phyloP scores from a whole-genome alignment of 2,797 vertebrate species.

The Phrynocephalus guinanensis region DNA sequence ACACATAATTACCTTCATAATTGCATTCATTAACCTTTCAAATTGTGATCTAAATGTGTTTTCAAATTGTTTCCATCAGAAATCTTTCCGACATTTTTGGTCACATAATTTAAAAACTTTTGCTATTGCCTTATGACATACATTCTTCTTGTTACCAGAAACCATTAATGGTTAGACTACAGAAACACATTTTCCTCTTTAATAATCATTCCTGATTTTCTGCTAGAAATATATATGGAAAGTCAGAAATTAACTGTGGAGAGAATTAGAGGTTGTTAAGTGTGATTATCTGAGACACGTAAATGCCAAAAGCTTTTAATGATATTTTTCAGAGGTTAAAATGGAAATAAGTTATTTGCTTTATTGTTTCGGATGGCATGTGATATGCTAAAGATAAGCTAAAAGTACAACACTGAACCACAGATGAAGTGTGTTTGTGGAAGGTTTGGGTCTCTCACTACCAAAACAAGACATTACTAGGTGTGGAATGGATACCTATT shows the following conservation, averaged over 20 bases:
- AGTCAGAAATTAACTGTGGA: conserved; percentile 78
- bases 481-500: conserved; percentile 36
- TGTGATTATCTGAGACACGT: conserved; percentile 75
- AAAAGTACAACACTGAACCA: conserved; percentile 62
- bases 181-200: conserved; percentile 66
- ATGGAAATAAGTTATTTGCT: conserved; percentile 82
- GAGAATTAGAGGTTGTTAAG: conserved; percentile 78
- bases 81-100: conserved; percentile 63
- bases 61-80: conserved; percentile 64
- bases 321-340: conserved; percentile 81
- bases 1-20: conserved; percentile 7
- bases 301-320: conserved; percentile 82
- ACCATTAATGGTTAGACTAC: conserved; percentile 64
- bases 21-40: neutral
- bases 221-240: conserved; percentile 73
- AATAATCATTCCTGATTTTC: conserved; percentile 76
- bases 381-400: conserved; percentile 66
- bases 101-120: conserved; percentile 53
- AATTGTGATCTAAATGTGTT: conserved; percentile 3
- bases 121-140: conserved; percentile 65
- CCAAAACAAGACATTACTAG: conserved; percentile 46
- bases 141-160: conserved; percentile 53
- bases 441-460: conserved; percentile 39
- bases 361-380: conserved; percentile 75
- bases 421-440: conserved; percentile 43